Base-by-base conservation (phyloP, 2,888 invertebrate genomes). In the Bembecia ichneumoniformis region DNA sequence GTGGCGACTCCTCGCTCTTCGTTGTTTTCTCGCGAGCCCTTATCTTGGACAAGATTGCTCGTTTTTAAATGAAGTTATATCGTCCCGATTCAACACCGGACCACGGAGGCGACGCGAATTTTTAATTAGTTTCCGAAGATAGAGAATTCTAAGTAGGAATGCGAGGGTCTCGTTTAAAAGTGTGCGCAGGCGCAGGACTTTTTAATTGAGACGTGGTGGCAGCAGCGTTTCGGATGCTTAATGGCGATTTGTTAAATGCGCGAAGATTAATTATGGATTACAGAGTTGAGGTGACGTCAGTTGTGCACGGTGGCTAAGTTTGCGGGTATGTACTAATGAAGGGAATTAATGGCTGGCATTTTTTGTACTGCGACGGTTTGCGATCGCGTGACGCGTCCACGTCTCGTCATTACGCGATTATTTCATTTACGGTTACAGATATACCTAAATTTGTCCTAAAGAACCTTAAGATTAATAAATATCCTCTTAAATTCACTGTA, bases 11-110 rank as follows among this genome's bases (percentile, higher is more conserved):
- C 68, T 28, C 73, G 78, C 76, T 84, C 80, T 83, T 84, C 81
- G 84, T 84, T 83, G 84, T 86, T 84, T 83, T 83, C 86, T 83
- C 82, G 71, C 80, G 79, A 79, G 75, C 64, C 61, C 79, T 87
- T 86, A 84, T 86, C 84, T 82, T 70, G 65, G 75, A 83, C 86
- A 84, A 86, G 84, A 84, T 84, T 82, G 82, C 82, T 82, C 82
- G 80, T 84, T 82, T 87, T 83, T 83, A 84, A 86, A 87, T 87
- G 82, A 87, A 87, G 87, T 86, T 86, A 87, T 86, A 87, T 81
- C 79, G 79, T 71, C 76, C 67, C 82, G 84, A 81, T 83, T 83
- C 81, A 81, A 81, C 82, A 81, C 69, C 74, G 71, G 71, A 68
- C 77, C 68, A 76, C 67, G 76, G 68, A 77, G 82, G 78, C 79